Conservation (phyloP, 2,888 invertebrate species). For the Spodoptera exigua region DNA sequence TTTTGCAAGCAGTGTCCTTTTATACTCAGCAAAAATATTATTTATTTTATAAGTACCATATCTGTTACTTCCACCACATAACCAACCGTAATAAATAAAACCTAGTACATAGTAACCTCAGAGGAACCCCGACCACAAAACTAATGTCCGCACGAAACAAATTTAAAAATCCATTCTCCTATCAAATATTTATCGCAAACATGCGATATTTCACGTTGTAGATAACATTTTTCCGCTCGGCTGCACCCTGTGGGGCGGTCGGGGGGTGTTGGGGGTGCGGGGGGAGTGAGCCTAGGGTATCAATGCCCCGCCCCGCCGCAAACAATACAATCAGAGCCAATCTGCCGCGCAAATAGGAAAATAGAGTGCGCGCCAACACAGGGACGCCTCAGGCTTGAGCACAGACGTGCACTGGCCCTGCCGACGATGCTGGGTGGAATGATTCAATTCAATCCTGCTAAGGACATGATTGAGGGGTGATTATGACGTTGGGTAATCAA, state of each 20-base stretch:
- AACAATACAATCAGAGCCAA: constrained; percentile 89
- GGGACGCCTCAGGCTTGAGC: constrained; percentile 74
- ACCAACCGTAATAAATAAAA: constrained; percentile 26
- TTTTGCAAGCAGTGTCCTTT: not conserved
- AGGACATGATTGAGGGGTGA: constrained; percentile 27
- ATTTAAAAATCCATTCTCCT: constrained; percentile 76
- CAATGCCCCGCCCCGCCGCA: constrained; percentile 80
- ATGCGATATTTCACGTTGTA: constrained; percentile 76
- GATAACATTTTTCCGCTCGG: constrained; percentile 84
- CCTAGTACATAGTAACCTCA: constrained; percentile 29
- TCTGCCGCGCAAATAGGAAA: constrained; percentile 89
- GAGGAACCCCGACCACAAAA: constrained; percentile 51
- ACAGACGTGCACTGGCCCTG: constrained; percentile 43
- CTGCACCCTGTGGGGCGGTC: constrained; percentile 66
- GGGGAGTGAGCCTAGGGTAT: constrained; percentile 67
- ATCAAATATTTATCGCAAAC: constrained; percentile 84
- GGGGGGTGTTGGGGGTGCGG: constrained; percentile 43
- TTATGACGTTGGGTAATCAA: constrained; percentile 12
- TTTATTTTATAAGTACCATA: not conserved
- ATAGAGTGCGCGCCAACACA: constrained; percentile 85
- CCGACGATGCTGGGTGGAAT: constrained; percentile 3
- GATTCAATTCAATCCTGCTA: constrained; percentile 19
- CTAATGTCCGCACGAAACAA: constrained; percentile 65
- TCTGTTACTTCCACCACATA: not conserved
- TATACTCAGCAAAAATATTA: not conserved